A percentile compares a stretch with the other conserved stretches of the same genome.
Evolutionary conservation across 2,797 vertebrate species (phyloP).

Genomic region (Nasua narica): DNA sequence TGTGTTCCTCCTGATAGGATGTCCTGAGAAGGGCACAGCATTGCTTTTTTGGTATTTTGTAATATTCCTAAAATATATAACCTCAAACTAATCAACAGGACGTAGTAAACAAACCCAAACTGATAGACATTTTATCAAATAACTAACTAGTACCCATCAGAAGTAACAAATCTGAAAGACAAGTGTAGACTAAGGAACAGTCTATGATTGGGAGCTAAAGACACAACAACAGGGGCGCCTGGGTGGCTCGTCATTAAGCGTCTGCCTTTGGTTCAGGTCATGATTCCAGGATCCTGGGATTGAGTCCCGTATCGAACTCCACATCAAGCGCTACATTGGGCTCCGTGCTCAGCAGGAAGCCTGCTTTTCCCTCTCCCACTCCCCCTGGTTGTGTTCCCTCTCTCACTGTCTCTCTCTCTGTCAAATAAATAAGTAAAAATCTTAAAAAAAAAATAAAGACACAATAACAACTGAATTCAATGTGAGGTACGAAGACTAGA

Average conservation of each 20-base stretch:
- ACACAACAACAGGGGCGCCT: background rate
- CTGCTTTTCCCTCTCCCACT: too few species aligned
- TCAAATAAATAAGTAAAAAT: too few species aligned
- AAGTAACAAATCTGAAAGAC: background rate
- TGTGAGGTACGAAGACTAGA: background rate
- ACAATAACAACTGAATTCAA: background rate
- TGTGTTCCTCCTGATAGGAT: background rate
- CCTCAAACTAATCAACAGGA: background rate
- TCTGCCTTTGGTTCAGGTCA: too few species aligned
- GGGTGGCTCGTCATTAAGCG: too few species aligned
- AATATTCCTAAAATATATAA: background rate
- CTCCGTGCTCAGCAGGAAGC: too few species aligned
- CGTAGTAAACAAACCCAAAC: background rate
- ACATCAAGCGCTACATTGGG: too few species aligned
- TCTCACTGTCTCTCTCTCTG: too few species aligned
- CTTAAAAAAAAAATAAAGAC: too few species aligned
- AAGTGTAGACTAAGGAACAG: background rate
- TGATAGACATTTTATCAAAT: background rate
- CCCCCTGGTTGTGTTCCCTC: too few species aligned
- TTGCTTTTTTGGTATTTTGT: background rate
- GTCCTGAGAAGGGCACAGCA: background rate
- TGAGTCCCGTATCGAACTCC: too few species aligned
- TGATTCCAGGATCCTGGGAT: too few species aligned
- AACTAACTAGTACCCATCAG: background rate
- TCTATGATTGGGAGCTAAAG: background rate